These are phyloP conservation scores for Caenorhabditis tropicalis DNA, from an alignment of 1,140 invertebrate species.

Conservation along the genomic window DNA sequence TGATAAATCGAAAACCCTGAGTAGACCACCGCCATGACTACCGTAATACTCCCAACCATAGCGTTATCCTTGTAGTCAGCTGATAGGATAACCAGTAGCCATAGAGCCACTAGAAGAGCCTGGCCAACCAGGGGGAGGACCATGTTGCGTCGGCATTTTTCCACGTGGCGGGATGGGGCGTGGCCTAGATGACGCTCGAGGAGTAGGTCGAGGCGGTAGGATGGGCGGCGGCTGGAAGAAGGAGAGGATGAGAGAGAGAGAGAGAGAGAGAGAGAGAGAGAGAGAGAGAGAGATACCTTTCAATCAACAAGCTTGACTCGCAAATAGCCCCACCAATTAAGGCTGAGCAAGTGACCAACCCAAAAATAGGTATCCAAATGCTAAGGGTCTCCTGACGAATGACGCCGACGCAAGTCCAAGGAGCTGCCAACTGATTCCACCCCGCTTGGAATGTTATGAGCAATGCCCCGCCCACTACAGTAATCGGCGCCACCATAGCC, in stretches of 20 bases:
- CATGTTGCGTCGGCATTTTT: background rate
- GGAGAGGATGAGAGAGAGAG: background rate
- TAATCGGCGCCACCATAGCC: background rate
- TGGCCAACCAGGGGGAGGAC: background rate
- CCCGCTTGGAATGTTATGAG: background rate
- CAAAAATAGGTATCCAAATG: background rate
- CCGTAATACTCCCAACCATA: background rate
- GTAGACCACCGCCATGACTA: background rate
- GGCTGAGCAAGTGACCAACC: background rate
- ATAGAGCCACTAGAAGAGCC: background rate
- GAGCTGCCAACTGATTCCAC: background rate
- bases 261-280: too few relatives aligned
- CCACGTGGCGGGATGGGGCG: background rate
- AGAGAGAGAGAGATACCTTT: background rate
- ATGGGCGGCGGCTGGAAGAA: background rate
- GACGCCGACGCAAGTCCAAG: background rate
- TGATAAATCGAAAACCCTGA: background rate
- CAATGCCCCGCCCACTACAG: background rate
- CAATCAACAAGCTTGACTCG: background rate
- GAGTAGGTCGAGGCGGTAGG: background rate
- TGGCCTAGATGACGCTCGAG: background rate
- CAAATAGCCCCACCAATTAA: background rate
- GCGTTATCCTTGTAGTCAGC: background rate
- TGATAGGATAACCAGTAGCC: background rate
- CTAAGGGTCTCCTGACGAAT: background rate